Conservation (phyloP, 92 coral and sea anemone species). For the Phymanthus crucifer region DNA sequence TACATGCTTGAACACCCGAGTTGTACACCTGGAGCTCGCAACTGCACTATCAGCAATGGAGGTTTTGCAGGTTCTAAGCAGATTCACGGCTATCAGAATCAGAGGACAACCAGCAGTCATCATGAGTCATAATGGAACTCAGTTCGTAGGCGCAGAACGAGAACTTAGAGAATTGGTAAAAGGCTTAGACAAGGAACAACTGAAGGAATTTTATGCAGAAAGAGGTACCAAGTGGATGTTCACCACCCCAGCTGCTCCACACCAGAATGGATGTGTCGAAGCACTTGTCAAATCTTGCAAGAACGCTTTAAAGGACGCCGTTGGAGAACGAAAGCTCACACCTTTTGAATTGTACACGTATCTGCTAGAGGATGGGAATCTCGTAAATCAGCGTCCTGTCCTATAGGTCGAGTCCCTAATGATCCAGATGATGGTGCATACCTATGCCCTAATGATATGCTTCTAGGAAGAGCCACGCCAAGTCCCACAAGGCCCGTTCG, state of each 20-base stretch:
- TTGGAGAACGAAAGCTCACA: too few species aligned
- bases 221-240: slow-evolving; percentile 49
- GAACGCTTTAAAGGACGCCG: too few species aligned
- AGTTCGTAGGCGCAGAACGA: slow-evolving; percentile 61
- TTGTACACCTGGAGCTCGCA: slow-evolving; percentile 64
- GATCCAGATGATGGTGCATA: too few species aligned
- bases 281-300: too few species aligned
- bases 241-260: slow-evolving; percentile 51
- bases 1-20: slow-evolving; percentile 59
- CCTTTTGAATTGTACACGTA: too few species aligned
- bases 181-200: slow-evolving; percentile 37
- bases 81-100: slow-evolving; percentile 55
- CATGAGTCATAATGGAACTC: slow-evolving; percentile 61
- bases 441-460: too few species aligned
- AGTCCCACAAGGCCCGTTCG: too few species aligned
- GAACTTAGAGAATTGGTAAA: slow-evolving; percentile 48
- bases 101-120: slow-evolving; percentile 52
- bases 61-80: slow-evolving; percentile 56
- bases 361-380: too few species aligned
- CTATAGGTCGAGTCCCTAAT: too few species aligned
- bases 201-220: slow-evolving; percentile 41
- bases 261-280: too few species aligned
- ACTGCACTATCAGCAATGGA: slow-evolving; percentile 54
- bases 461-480: too few species aligned
- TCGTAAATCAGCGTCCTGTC: too few species aligned